These are phyloP conservation scores for Neosalanx taihuensis DNA, from an alignment of 2,797 vertebrate species.

Conservation along the genomic window DNA sequence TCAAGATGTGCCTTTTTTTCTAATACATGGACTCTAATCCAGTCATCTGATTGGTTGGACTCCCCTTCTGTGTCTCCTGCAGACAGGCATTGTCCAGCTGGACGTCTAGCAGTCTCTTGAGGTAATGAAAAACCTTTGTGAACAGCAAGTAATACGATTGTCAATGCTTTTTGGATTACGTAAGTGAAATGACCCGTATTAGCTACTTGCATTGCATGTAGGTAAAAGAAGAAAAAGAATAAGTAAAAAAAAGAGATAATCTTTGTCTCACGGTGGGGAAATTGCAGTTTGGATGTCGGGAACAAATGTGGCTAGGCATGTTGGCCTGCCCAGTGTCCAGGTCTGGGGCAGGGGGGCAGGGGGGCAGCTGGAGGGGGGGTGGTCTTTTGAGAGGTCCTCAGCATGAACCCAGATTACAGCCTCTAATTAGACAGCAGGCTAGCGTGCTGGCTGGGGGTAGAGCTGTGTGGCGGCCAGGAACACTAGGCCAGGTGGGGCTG, in stretches of 20 bases:
- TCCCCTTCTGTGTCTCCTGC: background rate
- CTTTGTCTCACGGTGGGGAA: too few relatives aligned
- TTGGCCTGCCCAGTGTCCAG: too few relatives aligned
- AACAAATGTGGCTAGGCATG: too few relatives aligned
- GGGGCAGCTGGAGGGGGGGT: conserved; percentile 41
- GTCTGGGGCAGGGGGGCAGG: background rate
- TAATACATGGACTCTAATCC: background rate
- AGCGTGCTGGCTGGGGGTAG: conserved; percentile 47
- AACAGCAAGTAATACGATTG: too few relatives aligned
- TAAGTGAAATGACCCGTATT: too few relatives aligned
- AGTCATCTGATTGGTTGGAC: background rate
- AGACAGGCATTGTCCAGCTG: background rate
- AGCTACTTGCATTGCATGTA: too few relatives aligned
- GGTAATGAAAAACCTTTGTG: background rate
- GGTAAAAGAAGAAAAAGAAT: too few relatives aligned
- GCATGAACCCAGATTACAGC: conserved; percentile 61
- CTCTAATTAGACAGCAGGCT: conserved; percentile 65
- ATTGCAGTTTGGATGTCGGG: too few relatives aligned
- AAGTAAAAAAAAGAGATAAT: too few relatives aligned
- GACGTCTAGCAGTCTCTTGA: background rate
- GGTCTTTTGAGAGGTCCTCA: conserved; percentile 7
- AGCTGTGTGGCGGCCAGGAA: conserved; percentile 19
- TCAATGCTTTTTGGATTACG: too few relatives aligned
- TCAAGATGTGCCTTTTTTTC: background rate
- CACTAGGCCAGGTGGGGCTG: background rate